phyloP scores from a whole-genome alignment of 2,113 vertebrate species.

The Orthonyx spaldingii region DNA sequence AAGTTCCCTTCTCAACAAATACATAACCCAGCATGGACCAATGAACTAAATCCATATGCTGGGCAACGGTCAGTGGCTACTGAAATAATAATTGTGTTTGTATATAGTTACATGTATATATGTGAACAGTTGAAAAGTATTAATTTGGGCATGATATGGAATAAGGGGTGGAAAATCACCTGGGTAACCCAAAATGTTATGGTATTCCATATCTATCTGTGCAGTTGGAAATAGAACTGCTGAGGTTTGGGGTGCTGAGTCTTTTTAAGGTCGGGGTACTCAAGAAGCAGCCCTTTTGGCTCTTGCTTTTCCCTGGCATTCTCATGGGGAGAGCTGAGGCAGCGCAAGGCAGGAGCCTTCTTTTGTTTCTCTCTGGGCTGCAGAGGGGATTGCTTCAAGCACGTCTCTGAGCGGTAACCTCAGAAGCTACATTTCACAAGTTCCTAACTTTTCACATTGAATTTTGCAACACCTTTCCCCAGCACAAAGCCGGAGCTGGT shows the following conservation, averaged over 20 bases:
- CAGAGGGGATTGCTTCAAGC: no score
- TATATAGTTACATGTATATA: no score
- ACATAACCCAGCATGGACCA: not conserved
- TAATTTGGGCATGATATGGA: not conserved
- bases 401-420: fast-evolving
- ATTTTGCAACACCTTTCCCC: not conserved
- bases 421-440: not conserved
- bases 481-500: fast-evolving
- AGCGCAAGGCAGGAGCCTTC: not conserved
- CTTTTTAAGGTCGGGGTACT: fast-evolving
- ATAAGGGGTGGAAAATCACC: not conserved
- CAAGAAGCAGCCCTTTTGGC: not conserved
- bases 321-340: not conserved
- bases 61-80: not conserved
- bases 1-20: not conserved
- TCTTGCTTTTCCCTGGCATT: not conserved
- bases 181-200: not conserved
- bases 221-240: not conserved
- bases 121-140: not conserved
- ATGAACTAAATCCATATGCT: not conserved
- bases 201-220: not conserved
- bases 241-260: fast-evolving
- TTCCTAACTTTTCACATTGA: not conserved
- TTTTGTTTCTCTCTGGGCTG: fast-evolving
- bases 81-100: not conserved